A percentile compares a stretch with the other conserved stretches of the same genome.
These are phyloP conservation scores for Dromas ardeola DNA, from an alignment of 2,113 vertebrate species.

Conservation along the genomic window DNA sequence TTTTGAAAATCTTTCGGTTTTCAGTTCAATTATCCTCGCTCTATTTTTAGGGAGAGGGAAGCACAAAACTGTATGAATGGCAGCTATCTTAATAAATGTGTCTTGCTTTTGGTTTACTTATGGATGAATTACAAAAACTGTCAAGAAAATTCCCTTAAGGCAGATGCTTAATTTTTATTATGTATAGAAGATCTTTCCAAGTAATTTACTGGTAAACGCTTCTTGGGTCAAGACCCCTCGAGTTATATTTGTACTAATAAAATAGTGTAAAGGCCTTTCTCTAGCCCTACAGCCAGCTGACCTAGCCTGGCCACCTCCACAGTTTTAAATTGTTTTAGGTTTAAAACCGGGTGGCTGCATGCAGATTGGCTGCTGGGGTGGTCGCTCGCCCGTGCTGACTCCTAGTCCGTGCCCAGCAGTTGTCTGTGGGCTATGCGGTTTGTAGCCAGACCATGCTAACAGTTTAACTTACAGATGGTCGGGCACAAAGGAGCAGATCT, in stretches of 20 bases:
- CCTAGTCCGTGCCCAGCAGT: background rate
- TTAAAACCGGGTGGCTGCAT: background rate
- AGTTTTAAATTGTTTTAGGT: background rate
- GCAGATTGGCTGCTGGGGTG: background rate
- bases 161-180: background rate
- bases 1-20: slow-evolving; percentile 24
- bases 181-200: background rate
- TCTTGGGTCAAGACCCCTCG: background rate
- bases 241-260: background rate
- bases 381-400: fast-evolving
- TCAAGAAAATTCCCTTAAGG: background rate
- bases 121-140: background rate
- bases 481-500: background rate
- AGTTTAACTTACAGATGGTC: background rate
- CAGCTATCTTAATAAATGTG: background rate
- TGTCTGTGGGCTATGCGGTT: background rate
- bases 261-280: background rate
- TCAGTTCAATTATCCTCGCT: background rate
- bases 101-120: background rate
- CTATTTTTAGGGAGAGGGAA: background rate
- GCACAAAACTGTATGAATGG: background rate
- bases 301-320: background rate
- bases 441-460: background rate
- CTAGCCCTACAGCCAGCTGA: background rate
- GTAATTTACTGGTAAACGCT: background rate